Base-by-base conservation (phyloP, 1,140 invertebrate genomes). In the Papilio polyxenes region DNA sequence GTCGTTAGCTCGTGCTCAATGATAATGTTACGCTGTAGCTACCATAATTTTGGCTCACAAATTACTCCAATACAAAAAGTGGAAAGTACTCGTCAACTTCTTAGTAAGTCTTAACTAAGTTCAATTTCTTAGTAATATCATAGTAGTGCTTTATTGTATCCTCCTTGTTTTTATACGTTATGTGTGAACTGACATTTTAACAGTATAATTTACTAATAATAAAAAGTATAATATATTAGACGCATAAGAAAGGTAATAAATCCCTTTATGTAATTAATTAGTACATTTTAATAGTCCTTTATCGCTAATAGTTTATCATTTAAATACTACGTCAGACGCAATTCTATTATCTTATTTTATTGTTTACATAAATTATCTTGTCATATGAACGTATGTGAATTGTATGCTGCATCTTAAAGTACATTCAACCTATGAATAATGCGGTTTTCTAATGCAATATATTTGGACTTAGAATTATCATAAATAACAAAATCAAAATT, bases 301-400 rank as follows among this genome's bases (percentile, higher is more conserved):
- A 72, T 37, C 65, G 13, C 31, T 15, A 72, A 15, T 72, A 72
- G 13, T 72, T 72, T 40, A 40, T 72, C 31, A 15, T 11, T 37
- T 37, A 72, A 72, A 65, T 20, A 62, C 7, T 62, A 13, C 65
- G 31, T 40, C 11, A 40, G 31, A 72, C 31, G 31, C 31, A 31
- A 65, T 65, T 31, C 62, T 72, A 72, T 72, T 72, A 37, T 72
- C 65, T 17, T 37, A 37, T 37, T 72, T 40, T 15, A 72, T 40
- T 72, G 31, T 72, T 72, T 72, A 72, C 65, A 72, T 72, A 72
- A 37, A 72, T 72, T 72, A 72, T 72, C 65, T 72, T 40, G 65
- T 37, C 65, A 72, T 72, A 40, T 17, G n/a, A 9, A 20, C 62
- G 13, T 72, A 13, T 72, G 65, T 72, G 37, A 23, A 11, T 72